Evolutionary conservation across 1,140 invertebrate species (phyloP), one percentile per base, ranked within the genome.

Genomic region (Andricus grossulariae): DNA sequence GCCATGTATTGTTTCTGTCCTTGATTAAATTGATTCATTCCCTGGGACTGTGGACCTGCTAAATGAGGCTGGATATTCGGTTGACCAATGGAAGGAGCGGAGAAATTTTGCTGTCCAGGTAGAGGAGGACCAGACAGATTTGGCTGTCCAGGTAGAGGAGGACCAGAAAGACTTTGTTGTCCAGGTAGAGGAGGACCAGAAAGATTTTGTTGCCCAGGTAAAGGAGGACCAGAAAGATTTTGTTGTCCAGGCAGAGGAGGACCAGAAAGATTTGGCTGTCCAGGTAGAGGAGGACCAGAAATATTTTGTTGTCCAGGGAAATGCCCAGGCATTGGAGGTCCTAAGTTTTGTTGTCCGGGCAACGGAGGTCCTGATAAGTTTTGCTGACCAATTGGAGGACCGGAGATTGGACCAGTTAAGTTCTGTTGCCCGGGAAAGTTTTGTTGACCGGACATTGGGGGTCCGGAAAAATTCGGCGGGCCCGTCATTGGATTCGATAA

Each of bases 21-120:
- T 45, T 45, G 39, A 11, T 11, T 45, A 8, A 45, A 45, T 45
- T 45, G 39, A 11, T 45, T 45, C 10, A 45, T 45, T 45, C 39
- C 39, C 39, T 4, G 39, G 10, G 39, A 45, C 39, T 45, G 39
- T 13, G 74, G 88, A 19, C 86, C 86, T 73, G 90, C 90, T 11
- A 83, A 82, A 4, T 76, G 55, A 50, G 45, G 78, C 51, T 83
- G 81, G 39, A 86, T 86, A 75, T 90, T 90, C 16, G 84, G 82
- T 50, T 45, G 39, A 11, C 39, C 39, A 45, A 45, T 45, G 7
- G 79, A 76, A n/a, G 85, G 85, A 16, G 82, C 86, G 32, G 81
- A 70, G 25, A 83, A 79, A 80, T 74, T 70, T 76, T 51, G 51
- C 52, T 77, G 79, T 19, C 80, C 76, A 2, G 78, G 73, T 72